A percentile compares a stretch with the other conserved stretches of the same genome.
phyloP scores from a whole-genome alignment of 2,797 vertebrate species.

The Tauraco hartlaubi region DNA sequence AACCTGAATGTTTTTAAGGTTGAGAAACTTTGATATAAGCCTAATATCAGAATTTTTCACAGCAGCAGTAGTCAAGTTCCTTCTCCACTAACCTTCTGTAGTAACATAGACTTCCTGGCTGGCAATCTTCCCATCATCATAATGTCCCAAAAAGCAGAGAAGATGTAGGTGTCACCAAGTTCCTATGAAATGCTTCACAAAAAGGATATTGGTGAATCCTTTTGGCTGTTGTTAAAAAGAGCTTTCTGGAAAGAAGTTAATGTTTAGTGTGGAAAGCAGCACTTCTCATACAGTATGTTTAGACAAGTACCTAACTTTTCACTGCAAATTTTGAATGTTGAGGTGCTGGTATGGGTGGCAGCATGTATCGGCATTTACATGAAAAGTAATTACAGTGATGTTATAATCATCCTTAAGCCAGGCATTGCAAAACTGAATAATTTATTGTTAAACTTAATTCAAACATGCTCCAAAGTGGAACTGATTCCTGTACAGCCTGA shows the following conservation, averaged over 20 bases:
- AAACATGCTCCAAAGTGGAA: not conserved
- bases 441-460: slow-evolving; percentile 35
- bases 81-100: not conserved
- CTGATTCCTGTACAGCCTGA: not conserved
- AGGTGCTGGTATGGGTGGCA: not conserved
- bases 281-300: not conserved
- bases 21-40: not conserved
- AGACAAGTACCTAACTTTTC: not conserved
- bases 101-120: not conserved
- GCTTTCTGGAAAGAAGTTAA: not conserved
- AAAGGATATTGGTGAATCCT: not conserved
- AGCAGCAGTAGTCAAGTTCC: not conserved
- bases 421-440: not conserved
- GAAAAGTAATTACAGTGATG: not conserved
- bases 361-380: not conserved
- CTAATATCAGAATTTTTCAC: not conserved
- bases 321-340: not conserved
- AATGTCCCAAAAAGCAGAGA: not conserved
- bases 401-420: not conserved
- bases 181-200: not conserved
- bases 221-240: not conserved
- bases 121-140: not conserved
- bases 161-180: not conserved
- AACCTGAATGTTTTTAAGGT: not conserved
- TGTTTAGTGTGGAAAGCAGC: not conserved